A percentile compares a stretch with the other conserved stretches of the same genome.
Evolutionary conservation across 2,888 invertebrate species (phyloP).

Genomic region (Ichneumoninae sp.): DNA sequence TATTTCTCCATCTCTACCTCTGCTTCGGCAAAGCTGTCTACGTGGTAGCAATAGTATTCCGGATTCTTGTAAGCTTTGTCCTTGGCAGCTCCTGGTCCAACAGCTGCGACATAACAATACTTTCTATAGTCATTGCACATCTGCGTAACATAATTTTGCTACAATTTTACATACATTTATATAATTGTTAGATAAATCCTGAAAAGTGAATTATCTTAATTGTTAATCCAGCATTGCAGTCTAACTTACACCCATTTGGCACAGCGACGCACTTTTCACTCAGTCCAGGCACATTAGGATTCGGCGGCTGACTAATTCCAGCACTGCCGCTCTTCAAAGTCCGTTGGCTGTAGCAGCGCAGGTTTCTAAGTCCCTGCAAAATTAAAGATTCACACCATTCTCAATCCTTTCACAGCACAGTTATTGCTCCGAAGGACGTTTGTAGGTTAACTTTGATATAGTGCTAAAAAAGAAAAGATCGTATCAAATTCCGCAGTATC

Average conservation of each 20-base stretch:
- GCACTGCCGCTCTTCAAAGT: constrained; percentile 13
- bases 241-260: constrained; percentile 76
- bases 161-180: too few relatives aligned
- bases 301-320: constrained; percentile 71
- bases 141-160: not conserved
- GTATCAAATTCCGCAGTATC: constrained; percentile 12
- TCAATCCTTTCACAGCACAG: too few relatives aligned
- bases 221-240: not conserved
- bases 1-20: constrained; percentile 93
- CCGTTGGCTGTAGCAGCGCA: constrained; percentile 55
- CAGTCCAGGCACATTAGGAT: constrained; percentile 88
- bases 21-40: constrained; percentile 92
- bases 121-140: not conserved
- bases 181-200: too few relatives aligned
- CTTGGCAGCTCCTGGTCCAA: constrained; percentile 91
- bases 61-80: constrained; percentile 92
- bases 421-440: not conserved
- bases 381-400: constrained; percentile 20
- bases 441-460: not conserved
- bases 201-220: too few relatives aligned
- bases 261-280: constrained; percentile 84
- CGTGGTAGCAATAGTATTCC: constrained; percentile 93
- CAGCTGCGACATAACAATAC: constrained; percentile 82
- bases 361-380: constrained; percentile 44
- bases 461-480: not conserved